These are phyloP conservation scores for Cossypha heuglini DNA, from an alignment of 2,797 vertebrate species.

Conservation along the genomic window DNA sequence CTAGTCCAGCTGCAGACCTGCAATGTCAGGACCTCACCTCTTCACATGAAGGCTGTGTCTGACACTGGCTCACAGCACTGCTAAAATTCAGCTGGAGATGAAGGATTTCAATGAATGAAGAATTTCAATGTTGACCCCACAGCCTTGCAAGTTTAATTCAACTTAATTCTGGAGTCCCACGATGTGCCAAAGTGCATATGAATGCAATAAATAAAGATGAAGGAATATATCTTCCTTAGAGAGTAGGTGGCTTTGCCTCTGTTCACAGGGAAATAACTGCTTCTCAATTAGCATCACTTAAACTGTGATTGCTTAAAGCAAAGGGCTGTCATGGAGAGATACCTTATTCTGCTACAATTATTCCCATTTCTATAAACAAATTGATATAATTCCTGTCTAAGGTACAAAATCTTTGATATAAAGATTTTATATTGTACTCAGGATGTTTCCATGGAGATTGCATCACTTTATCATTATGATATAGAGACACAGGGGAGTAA, in stretches of 20 bases:
- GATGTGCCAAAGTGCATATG: not conserved
- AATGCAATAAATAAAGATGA: not conserved
- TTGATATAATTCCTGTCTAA: fast-evolving
- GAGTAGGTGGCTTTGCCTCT: not conserved
- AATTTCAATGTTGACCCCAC: not conserved
- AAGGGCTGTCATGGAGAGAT: not conserved
- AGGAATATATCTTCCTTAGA: not conserved
- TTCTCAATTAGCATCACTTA: not conserved
- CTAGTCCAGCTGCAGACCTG: not conserved
- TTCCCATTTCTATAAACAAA: not conserved
- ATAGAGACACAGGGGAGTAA: fast-evolving
- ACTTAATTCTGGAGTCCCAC: not conserved
- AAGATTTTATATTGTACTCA: not conserved
- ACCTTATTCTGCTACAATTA: not conserved
- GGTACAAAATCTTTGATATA: not conserved
- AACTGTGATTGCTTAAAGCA: not conserved
- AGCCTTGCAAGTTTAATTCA: not conserved
- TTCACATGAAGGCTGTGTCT: not conserved
- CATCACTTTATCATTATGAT: not conserved
- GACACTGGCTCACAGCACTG: not conserved
- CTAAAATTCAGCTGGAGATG: not conserved
- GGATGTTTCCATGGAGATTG: not conserved
- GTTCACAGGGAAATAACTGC: not conserved
- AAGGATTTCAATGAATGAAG: not conserved
- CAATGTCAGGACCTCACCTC: not conserved